Conservation (phyloP, 2,113 vertebrate genomes). For the Brienomyrus brachyistius region DNA sequence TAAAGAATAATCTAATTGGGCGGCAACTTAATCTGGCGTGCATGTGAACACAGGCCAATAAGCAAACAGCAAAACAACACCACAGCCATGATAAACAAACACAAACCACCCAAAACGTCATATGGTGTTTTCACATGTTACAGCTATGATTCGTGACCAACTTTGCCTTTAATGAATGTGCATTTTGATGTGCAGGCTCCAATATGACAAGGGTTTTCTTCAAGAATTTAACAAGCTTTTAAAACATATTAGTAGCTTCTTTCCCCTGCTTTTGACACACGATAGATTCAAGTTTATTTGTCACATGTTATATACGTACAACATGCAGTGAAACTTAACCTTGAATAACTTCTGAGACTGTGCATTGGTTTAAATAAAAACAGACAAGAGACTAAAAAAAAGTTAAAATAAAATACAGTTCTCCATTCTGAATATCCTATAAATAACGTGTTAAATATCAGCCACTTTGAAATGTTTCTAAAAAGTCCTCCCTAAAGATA, state of each 20-base stretch:
- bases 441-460: background rate
- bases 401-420: background rate
- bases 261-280: background rate
- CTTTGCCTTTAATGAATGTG: background rate
- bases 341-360: background rate
- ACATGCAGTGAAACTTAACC: background rate
- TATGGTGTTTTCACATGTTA: background rate
- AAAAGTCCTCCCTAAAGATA: background rate
- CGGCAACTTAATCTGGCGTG: background rate
- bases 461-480: background rate
- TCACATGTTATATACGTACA: background rate
- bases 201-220: background rate
- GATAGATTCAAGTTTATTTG: background rate
- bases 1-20: background rate
- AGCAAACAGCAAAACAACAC: background rate
- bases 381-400: background rate
- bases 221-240: background rate
- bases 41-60: background rate
- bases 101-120: background rate
- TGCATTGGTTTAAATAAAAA: background rate
- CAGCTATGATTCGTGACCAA: background rate
- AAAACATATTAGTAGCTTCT: background rate
- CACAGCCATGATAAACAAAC: background rate
- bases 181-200: background rate
- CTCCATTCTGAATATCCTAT: background rate